Percentiles rank a stretch among this genome's conserved stretches.
Evolutionary conservation across 2,113 vertebrate species (phyloP).

Genomic region (Pipra filicauda): DNA sequence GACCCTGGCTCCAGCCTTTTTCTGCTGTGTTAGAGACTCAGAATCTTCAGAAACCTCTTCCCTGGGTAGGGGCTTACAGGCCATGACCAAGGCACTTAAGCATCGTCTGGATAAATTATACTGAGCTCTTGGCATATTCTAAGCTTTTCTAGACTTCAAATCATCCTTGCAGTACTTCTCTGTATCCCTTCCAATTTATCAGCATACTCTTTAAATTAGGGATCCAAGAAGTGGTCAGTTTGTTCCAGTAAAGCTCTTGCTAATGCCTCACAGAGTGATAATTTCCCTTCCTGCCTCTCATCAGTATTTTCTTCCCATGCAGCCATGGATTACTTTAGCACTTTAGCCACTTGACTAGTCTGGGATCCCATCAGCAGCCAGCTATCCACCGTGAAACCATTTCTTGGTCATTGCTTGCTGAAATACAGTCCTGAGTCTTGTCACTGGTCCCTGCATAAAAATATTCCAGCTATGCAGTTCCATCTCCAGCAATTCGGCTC

Average conservation of each 20-base stretch:
- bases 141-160: slow-evolving; percentile 33
- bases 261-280: not conserved
- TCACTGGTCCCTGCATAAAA: not conserved
- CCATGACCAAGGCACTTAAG: slow-evolving; percentile 11
- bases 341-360: not conserved
- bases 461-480: not conserved
- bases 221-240: slow-evolving; percentile 10
- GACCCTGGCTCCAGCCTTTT: not conserved
- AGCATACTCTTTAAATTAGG: not conserved
- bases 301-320: not conserved
- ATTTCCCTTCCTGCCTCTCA: not conserved
- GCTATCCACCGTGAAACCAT: not conserved
- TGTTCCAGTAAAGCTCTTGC: slow-evolving; percentile 31
- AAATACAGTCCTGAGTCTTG: not conserved
- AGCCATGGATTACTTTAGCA: not conserved
- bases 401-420: not conserved
- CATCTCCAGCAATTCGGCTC: not conserved
- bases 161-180: not conserved
- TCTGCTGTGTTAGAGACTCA: not conserved
- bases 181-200: slow-evolving; percentile 42
- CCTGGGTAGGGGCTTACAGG: not conserved
- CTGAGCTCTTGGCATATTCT: not conserved
- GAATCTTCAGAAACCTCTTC: slow-evolving; percentile 9
- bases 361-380: not conserved
- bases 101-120: slow-evolving; percentile 29